phyloP scores from a whole-genome alignment of 2,797 vertebrate species.

The Oreochromis grahami region DNA sequence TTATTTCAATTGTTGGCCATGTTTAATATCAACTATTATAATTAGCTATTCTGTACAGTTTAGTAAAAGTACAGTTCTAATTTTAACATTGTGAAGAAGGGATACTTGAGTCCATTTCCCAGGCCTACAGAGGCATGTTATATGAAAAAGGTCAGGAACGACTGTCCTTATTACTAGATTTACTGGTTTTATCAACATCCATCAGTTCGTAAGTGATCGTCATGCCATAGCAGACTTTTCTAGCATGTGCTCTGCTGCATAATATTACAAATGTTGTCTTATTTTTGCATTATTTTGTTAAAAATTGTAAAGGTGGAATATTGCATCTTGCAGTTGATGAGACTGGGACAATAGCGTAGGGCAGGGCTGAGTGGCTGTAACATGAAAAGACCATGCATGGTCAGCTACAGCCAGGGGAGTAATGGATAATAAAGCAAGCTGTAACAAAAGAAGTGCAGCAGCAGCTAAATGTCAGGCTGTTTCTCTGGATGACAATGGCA shows the following conservation, averaged over 20 bases:
- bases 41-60: neutral
- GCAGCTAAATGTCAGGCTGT: slow-evolving; percentile 69
- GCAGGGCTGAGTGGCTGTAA: slow-evolving; percentile 21
- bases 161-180: neutral
- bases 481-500: slow-evolving; percentile 66
- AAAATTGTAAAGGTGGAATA: neutral
- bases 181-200: neutral
- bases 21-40: neutral
- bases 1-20: neutral
- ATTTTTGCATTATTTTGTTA: neutral
- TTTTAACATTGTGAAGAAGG: neutral
- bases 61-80: neutral
- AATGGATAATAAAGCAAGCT: slow-evolving; percentile 42
- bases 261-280: neutral
- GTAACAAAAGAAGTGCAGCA: slow-evolving; percentile 78
- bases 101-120: neutral
- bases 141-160: neutral
- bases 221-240: neutral
- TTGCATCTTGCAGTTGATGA: slow-evolving; percentile 7
- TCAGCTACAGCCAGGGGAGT: slow-evolving; percentile 62
- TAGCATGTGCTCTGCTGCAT: neutral
- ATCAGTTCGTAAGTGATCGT: neutral
- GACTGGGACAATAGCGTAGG: slow-evolving; percentile 21
- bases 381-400: slow-evolving; percentile 58
- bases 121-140: neutral